Percentiles rank a stretch among this genome's conserved stretches.
These are phyloP conservation scores for Anticlea derivata DNA, from an alignment of 2,888 invertebrate species.

Conservation along the genomic window DNA sequence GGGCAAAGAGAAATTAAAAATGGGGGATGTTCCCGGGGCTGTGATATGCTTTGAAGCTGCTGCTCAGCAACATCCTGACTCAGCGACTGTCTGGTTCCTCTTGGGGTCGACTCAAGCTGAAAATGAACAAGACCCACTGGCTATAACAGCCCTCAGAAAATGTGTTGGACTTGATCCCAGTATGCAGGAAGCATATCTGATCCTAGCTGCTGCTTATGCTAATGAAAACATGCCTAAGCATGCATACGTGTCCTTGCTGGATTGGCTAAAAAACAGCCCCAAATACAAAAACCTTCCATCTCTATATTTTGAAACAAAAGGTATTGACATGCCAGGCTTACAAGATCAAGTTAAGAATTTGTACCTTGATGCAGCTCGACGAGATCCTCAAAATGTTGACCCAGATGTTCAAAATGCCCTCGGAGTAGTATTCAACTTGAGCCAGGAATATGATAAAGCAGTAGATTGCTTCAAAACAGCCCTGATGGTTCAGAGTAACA, in stretches of 20 bases:
- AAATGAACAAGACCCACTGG: constrained; percentile 98
- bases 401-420: constrained; percentile 96
- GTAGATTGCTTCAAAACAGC: constrained; percentile 98
- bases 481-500: constrained; percentile 89
- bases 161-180: constrained; percentile 91
- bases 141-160: constrained; percentile 95
- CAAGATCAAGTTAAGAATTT: constrained; percentile 88
- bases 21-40: constrained; percentile 97
- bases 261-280: constrained; percentile 91
- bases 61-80: constrained; percentile 90
- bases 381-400: constrained; percentile 90
- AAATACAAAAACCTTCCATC: constrained; percentile 90
- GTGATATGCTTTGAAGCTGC: constrained; percentile 98
- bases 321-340: constrained; percentile 72
- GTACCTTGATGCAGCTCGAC: constrained; percentile 91
- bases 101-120: constrained; percentile 97
- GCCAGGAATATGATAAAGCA: constrained; percentile 97
- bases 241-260: constrained; percentile 91
- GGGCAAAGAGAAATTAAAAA: constrained; percentile 91
- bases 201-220: constrained; percentile 96
- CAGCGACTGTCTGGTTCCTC: constrained; percentile 93
- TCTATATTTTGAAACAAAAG: constrained; percentile 71
- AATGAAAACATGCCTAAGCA: constrained; percentile 97
- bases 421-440: constrained; percentile 97
- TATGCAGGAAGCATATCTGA: constrained; percentile 93